A percentile compares a stretch with the other conserved stretches of the same genome.
Evolutionary conservation across 2,797 vertebrate species (phyloP).

Genomic region (Allobates femoralis): DNA sequence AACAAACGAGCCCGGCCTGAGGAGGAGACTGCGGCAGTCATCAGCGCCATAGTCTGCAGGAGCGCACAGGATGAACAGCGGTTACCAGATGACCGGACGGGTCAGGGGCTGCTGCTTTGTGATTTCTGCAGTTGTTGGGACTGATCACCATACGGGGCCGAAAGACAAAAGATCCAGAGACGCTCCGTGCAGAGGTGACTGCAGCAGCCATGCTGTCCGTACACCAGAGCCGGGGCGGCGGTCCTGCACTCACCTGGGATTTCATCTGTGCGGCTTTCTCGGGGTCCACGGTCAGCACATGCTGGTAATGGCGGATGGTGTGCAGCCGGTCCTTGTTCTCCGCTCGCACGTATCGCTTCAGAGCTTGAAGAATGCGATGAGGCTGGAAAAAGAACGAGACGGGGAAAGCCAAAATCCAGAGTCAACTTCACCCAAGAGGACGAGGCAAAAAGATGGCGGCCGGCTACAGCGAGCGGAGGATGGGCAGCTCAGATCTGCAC

Average conservation of each 20-base stretch:
- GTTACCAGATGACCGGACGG: too few relatives aligned
- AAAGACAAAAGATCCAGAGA: too few relatives aligned
- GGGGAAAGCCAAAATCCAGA: too few relatives aligned
- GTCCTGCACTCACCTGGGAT: conserved; percentile 86
- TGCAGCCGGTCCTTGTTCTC: conserved; percentile 98
- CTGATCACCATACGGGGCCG: too few relatives aligned
- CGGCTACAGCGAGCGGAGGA: neutral
- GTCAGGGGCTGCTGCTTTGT: too few relatives aligned
- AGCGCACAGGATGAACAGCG: neutral
- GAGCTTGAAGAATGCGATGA: conserved; percentile 92
- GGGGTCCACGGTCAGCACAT: conserved; percentile 94
- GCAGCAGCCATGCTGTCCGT: too few relatives aligned
- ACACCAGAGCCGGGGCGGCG: too few relatives aligned
- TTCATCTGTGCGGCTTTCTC: conserved; percentile 99
- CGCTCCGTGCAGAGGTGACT: too few relatives aligned
- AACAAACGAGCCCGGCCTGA: neutral
- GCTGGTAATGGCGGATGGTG: conserved; percentile 96
- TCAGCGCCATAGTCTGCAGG: neutral
- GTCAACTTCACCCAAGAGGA: neutral
- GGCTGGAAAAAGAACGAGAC: conserved; percentile 76
- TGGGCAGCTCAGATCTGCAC: conserved; percentile 16
- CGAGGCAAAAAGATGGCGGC: neutral
- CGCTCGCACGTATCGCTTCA: conserved; percentile 89
- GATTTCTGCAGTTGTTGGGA: too few relatives aligned
- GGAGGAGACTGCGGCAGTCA: neutral